Base-by-base conservation (phyloP, 2,888 invertebrate genomes). In the Drosophila barbarae region DNA sequence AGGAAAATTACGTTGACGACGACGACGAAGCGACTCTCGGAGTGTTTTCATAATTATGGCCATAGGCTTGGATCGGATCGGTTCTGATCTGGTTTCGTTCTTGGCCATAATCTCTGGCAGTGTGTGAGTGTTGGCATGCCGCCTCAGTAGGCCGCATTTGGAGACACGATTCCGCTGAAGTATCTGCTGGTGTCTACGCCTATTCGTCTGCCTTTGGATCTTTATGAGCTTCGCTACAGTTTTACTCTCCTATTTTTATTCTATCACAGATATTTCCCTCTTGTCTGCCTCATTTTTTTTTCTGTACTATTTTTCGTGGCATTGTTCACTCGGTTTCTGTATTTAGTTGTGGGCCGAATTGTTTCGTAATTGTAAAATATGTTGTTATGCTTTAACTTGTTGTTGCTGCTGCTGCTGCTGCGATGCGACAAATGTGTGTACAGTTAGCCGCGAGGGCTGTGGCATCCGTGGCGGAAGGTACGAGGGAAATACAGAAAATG, bases 281-380 rank as follows among this genome's bases (percentile, higher is more conserved):
- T 30, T 26, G 41, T 28, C 15, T 8, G 23, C 0, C 39, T 28
- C 6, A 30, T 10, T 54, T 53, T 28, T 53, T 28, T 35, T 46
- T 36, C 39, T 36, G 28, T 23, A 39, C 41, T 8, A 23, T 42
- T 63, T 46, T 67, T 53, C 12, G 38, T 72, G 46, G 80, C 76
- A 77, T 83, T 79, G 81, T 77, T 80, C 66, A 53, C 54, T 47
- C 52, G 73, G 64, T 74, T 60, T 68, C 55, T 69, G 58, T 57
- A 57, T 82, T 77, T 77, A 66, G 67, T 73, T 52, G 83, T 83
- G 79, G 83, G 79, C 81, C 81, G 73, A 73, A 84, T 80, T 69
- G 81, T 80, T 84, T 80, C 78, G 76, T 85, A 76, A 77, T 77
- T 80, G 81, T 78, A 76, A 80, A 76, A 83, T 83, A 78, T 80